Conservation (phyloP, 2,797 vertebrate species). For the Neostethus bicornis region DNA sequence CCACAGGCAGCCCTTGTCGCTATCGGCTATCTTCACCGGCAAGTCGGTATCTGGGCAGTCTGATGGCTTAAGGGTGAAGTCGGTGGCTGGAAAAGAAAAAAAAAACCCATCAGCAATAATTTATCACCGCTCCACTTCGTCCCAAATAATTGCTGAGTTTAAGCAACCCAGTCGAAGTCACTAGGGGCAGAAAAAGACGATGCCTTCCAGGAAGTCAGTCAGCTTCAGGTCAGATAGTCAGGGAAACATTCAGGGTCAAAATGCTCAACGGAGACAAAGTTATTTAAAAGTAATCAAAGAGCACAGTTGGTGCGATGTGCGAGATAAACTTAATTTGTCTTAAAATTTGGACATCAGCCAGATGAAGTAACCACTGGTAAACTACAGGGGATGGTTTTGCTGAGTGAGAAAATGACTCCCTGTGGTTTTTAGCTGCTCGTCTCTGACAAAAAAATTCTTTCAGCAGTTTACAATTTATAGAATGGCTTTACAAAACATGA, state of each 20-base stretch:
- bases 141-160: constrained; percentile 47
- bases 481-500: too few species aligned
- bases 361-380: background rate
- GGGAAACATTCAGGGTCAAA: background rate
- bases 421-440: background rate
- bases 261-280: background rate
- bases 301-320: background rate
- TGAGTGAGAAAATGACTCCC: background rate
- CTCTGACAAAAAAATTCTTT: constrained; percentile 1
- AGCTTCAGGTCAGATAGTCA: constrained; percentile 33
- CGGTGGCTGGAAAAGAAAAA: constrained; percentile 80
- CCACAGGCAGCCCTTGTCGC: constrained; percentile 90
- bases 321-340: background rate
- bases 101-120: constrained; percentile 34
- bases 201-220: constrained; percentile 24
- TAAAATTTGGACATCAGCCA: background rate
- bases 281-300: background rate
- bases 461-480: too few species aligned
- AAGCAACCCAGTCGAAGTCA: constrained; percentile 22
- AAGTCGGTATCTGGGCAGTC: constrained; percentile 90
- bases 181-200: constrained; percentile 25
- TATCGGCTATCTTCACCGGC: constrained; percentile 84
- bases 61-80: constrained; percentile 89
- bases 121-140: constrained; percentile 22
- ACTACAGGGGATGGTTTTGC: background rate